Base-by-base conservation (phyloP, 2,888 invertebrate genomes). In the Catocala nupta region DNA sequence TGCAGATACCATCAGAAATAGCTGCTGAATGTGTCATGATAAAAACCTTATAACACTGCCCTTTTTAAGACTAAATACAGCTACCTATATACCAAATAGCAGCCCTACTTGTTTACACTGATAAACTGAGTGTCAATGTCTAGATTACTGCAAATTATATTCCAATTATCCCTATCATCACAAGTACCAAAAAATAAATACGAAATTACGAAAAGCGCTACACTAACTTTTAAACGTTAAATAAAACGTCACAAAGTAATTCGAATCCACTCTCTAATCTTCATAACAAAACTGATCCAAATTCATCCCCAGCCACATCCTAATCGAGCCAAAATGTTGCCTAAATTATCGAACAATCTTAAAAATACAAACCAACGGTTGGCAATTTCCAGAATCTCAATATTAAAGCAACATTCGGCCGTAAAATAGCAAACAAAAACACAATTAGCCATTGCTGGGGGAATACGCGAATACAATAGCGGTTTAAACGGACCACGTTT, bases 341-440 rank as follows among this genome's bases (percentile, higher is more conserved):
- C 55, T 49, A 43, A 60, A 65, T 73, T 77, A 76, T 72, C 73
- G 70, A 68, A 69, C 51, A 57, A 60, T 68, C 59, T 56, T 43
- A 54, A 59, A 68, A 76, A 73, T 54, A 60, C 33, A 65, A 51
- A 56, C 45, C 9, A 2, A 48, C 12, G 5, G 11, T 25, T 6
- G n/a, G 34, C 55, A 73, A 65, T 48, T 63, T 57, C 39, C 65
- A 79, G 68, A 76, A 73, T 81, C 71, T 65, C 75, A 80, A 84
- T 81, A 81, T 78, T 76, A 77, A 78, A 82, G 71, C 77, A 77
- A 83, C 81, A 84, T 85, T 84, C 75, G 78, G 68, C 77, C 79
- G 72, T 90, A 86, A 90, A 91, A 87, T 85, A 88, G 81, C 89
- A 90, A 92, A 91, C 91, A 92, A 92, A 91, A 92, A 89, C 87